These are phyloP conservation scores for Hydractinia symbiolongicarpus DNA, from an alignment of 30 jellyfish, hydroid and myxozoan genomes.

Conservation along the genomic window DNA sequence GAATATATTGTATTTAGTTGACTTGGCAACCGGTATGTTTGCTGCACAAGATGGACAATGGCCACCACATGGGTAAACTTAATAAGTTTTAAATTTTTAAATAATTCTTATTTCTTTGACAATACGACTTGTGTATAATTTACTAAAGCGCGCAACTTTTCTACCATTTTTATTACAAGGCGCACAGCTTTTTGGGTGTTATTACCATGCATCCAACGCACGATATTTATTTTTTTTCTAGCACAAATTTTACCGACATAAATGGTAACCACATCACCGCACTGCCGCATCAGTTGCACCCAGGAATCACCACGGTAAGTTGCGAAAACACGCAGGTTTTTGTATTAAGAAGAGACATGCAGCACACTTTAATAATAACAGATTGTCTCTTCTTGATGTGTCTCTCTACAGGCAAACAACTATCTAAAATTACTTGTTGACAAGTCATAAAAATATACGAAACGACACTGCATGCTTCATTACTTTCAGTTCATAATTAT, in stretches of 20 bases:
- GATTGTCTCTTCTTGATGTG: too few relatives aligned
- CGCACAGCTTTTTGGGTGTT: too few relatives aligned
- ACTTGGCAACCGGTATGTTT: slow-evolving; percentile 10
- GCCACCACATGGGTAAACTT: neutral
- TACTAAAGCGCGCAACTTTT: too few relatives aligned
- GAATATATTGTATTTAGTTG: neutral
- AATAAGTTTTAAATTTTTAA: too few relatives aligned
- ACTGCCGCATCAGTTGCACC: slow-evolving; percentile 63
- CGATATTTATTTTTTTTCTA: slow-evolving; percentile 3
- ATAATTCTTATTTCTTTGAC: too few relatives aligned
- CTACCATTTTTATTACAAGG: too few relatives aligned
- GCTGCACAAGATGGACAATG: neutral
- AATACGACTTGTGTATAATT: too few relatives aligned
- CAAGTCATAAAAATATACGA: neutral
- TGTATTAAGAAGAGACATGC: too few relatives aligned
- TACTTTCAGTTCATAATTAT: neutral
- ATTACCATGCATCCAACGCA: too few relatives aligned
- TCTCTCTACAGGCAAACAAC: too few relatives aligned
- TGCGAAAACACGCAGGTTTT: neutral
- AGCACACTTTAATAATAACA: too few relatives aligned
- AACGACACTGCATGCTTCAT: neutral
- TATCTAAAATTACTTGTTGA: too few relatives aligned
- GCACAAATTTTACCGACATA: slow-evolving; percentile 56
- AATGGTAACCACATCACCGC: slow-evolving; percentile 83
- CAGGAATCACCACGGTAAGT: slow-evolving; percentile 89